A percentile compares a stretch with the other conserved stretches of the same genome.
These are phyloP conservation scores for Chrysocyon brachyurus DNA, from an alignment of 2,797 vertebrate species.

Conservation along the genomic window DNA sequence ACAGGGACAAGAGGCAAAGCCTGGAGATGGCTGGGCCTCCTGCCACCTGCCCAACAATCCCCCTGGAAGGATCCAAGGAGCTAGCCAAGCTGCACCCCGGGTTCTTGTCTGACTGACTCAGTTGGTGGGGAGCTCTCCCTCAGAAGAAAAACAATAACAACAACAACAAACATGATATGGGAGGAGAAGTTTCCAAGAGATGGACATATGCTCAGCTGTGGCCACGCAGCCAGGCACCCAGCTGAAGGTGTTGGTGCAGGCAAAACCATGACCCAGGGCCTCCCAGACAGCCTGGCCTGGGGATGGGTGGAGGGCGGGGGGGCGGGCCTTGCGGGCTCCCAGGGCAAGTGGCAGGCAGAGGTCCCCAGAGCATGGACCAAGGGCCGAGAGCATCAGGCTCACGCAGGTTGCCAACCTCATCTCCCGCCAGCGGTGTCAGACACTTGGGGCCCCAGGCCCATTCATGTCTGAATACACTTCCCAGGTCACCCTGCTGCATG, in stretches of 20 bases:
- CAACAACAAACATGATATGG: too few species aligned
- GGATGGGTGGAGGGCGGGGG: neutral
- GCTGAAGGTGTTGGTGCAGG: neutral
- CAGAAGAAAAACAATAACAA: too few species aligned
- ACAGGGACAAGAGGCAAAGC: neutral
- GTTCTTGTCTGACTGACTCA: too few species aligned
- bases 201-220: neutral
- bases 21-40: neutral
- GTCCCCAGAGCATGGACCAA: neutral
- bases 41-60: too few species aligned
- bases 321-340: neutral
- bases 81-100: too few species aligned
- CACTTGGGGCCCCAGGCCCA: neutral
- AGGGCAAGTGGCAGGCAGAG: neutral
- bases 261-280: neutral
- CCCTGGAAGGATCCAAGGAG: too few species aligned
- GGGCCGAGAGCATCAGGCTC: neutral
- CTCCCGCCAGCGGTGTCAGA: neutral
- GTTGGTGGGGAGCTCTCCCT: too few species aligned
- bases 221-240: neutral
- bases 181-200: neutral
- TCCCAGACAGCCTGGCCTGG: neutral
- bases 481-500: neutral
- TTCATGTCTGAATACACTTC: neutral
- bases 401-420: neutral